Evolutionary conservation across 1,140 invertebrate genomes (phyloP), one percentile per base, ranked within the genome.

Genomic region (Camponotus pennsylvanicus): DNA sequence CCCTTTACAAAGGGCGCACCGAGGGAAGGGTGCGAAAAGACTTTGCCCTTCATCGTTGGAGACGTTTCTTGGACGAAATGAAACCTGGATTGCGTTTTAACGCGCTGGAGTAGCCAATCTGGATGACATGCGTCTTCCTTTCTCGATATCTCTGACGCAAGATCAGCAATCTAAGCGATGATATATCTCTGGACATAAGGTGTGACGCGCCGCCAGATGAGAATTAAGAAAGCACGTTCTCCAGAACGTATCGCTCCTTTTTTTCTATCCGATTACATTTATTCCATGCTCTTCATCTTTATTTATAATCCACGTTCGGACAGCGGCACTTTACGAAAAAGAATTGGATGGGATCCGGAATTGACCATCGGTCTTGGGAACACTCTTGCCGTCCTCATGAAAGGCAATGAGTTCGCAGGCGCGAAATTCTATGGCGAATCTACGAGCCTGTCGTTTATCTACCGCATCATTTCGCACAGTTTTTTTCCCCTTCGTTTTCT

Each of bases 291-390:
- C 63, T 63, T 87, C 82, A 91, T 87, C 78, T 89, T 87, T 90
- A 87, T 88, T 90, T 89, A 91, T 87, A 91, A 89, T 88, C 61
- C 37, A 57, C 6, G 66, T 67, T 57, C 59, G 49, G 63, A 11
- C 18, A 45, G 18, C 15, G 64, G 49, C n/a, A 69, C 66, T 70
- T 88, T 84, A 37, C 79, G 64, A 61, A 88, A 79, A 86, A 90
- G 88, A 91, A 92, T 92, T 92, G 90, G 86, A 92, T 92, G 89
- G 88, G 86, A 86, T 91, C 83, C 69, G 55, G 63, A 85, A 91
- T 90, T 79, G 87, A 90, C 86, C 87, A 91, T 89, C 83, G 78
- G 87, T 90, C 90, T 88, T 45, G 78, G 71, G 34, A 42, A 80
- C 73, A 86, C 61, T 57, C 67, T 66, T 32, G 69, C 59, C 75